Conservation (phyloP, 2,113 vertebrate genomes). For the Sinocyclocheilus rhinocerous region DNA sequence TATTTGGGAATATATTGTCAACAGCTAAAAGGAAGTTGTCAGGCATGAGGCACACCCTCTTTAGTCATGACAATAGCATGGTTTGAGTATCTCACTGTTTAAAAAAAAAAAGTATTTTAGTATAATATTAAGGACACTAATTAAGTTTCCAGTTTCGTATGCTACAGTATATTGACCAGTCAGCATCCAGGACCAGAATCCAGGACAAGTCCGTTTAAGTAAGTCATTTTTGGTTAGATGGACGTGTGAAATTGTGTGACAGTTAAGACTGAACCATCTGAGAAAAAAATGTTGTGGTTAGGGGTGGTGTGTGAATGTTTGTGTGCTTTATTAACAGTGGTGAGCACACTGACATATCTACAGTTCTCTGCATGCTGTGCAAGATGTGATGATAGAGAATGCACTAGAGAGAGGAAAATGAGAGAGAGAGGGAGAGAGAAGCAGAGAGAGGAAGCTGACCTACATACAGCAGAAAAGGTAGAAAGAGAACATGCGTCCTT, state of each 20-base stretch:
- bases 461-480: slow-evolving; percentile 43
- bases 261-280: background rate
- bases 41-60: background rate
- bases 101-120: too few species aligned
- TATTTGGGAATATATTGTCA: background rate
- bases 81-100: background rate
- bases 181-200: background rate
- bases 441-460: slow-evolving; percentile 34
- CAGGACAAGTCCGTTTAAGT: too few species aligned
- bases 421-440: slow-evolving; percentile 32
- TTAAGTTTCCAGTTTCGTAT: background rate
- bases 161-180: background rate
- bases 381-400: slow-evolving; percentile 59
- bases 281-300: slow-evolving; percentile 21
- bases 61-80: background rate
- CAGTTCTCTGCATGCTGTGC: slow-evolving; percentile 42
- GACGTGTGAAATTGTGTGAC: slow-evolving; percentile 1
- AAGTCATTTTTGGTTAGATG: background rate
- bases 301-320: slow-evolving; percentile 38
- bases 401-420: slow-evolving; percentile 68
- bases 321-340: background rate
- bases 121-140: background rate
- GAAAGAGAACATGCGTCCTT: slow-evolving; percentile 34
- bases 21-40: background rate
- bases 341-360: slow-evolving; percentile 35